Base-by-base conservation (phyloP, 2,888 invertebrate genomes). In the Norana najaformis region DNA sequence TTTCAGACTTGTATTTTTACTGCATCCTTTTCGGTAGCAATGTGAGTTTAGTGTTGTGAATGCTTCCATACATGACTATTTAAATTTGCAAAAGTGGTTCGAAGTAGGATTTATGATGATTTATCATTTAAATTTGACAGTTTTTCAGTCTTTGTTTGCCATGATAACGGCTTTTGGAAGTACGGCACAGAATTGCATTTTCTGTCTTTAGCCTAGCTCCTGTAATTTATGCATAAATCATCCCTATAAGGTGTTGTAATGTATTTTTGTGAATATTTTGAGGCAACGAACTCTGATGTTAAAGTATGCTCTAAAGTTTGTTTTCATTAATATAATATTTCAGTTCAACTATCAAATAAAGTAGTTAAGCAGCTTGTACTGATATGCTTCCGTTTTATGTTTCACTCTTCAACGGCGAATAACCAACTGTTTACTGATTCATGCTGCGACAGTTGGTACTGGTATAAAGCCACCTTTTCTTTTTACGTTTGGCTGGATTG, bases 321-420 rank as follows among this genome's bases (percentile, higher is more conserved):
- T n/a, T 30, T 69, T 53, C n/a, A 69, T 69, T 69, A n/a, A n/a
- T 69, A 16, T 69, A n/a, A n/a, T n/a, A n/a, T 69, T 69, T n/a
- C 23, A 4, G 20, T 47, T n/a, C 30, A 69, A 69, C 69, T 69
- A 69, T 69, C n/a, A n/a, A n/a, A 69, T 69, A n/a, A 69, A 69
- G 69, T 69, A 69, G 69, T 69, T 69, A n/a, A 69, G 69, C n/a
- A n/a, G n/a, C n/a, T n/a, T 69, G n/a, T 69, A 69, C 69, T 69
- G 2, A 11, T 69, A n/a, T 69, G 30, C 30, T n/a, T 69, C n/a
- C 3, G 8, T 6, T 69, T 69, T 69, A n/a, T 30, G 69, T 69
- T 69, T 69, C 69, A 69, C 69, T 69, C 30, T 69, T 11, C n/a
- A 69, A 2, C 30, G 69, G n/a, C 8, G 13, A 69, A 30, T 6